Evolutionary conservation across 2,113 vertebrate genomes (phyloP), one percentile per base, ranked within the genome.

Genomic region (Romanogobio albipinnatus): DNA sequence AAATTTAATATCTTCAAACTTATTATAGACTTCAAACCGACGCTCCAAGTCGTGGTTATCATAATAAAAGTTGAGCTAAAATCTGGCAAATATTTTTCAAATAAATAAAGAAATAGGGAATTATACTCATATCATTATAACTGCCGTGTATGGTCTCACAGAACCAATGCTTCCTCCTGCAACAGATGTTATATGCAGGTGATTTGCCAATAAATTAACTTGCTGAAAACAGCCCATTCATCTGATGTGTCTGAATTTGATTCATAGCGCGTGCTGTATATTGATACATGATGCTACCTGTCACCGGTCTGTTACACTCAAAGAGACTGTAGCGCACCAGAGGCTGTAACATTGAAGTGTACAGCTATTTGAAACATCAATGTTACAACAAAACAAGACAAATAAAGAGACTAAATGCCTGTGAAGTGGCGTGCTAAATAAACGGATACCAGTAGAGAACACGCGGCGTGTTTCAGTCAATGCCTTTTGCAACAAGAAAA

Each of bases 251-350:
- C 22, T 73, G 43, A 3, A 47, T 26, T 24, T 6, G 10, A 84
- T 36, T 49, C 2, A 47, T 13, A 22, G 13, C 24, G 8, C 61
- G 33, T 64, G 9, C 33, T 5, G 15, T 36, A 64, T 64, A 61
- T 84, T 22, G 45, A 26, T 39, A 43, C 75, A n/a, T 22, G 39
- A 68, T 39, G 83, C 45, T 64, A 49, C 43, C 39, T 11, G 36
- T 49, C 39, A 24, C 75, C 47, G 74, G 19, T 85, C 76, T 74
- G 75, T 73, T 78, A 22, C 61, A 26, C 4, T 64, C 15, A 68
- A 2, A 22, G 5, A 47, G 17, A 47, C 62, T 1, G 22, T 33
- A 33, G 47, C 24, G 7, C 9, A 71, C 24, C 29, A 43, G 49
- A 39, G 19, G 64, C 64, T 43, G 24, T 19, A 68, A n/a, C 15